A percentile compares a stretch with the other conserved stretches of the same genome.
phyloP scores from a whole-genome alignment of 1,140 invertebrate genomes.

The Bombus breviceps region DNA sequence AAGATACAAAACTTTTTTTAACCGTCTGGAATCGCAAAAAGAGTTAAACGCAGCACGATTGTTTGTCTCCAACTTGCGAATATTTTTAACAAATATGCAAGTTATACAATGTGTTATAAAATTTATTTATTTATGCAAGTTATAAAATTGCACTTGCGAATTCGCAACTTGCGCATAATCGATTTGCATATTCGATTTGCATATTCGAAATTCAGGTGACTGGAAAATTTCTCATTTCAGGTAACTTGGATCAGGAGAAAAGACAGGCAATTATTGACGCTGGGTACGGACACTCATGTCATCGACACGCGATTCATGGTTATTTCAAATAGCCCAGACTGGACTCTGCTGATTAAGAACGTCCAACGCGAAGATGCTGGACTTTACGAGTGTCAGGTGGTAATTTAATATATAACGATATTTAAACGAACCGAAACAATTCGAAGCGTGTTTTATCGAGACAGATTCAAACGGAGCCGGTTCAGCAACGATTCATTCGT shows the following conservation, averaged over 20 bases:
- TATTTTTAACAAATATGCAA: not conserved
- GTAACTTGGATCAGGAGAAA: constrained; percentile 88
- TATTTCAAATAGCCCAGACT: constrained; percentile 88
- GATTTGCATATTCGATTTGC: not conserved
- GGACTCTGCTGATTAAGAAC: constrained; percentile 88
- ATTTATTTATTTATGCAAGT: too few species aligned
- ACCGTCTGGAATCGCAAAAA: not conserved
- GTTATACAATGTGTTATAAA: too few species aligned
- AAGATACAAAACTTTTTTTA: not conserved
- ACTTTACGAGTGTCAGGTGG: constrained; percentile 92
- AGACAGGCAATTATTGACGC: constrained; percentile 89
- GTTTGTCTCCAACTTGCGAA: not conserved
- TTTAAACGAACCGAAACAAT: not conserved
- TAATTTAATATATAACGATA: constrained; percentile 66
- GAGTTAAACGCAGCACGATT: not conserved
- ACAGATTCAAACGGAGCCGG: constrained; percentile 70
- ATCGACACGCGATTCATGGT: constrained; percentile 90
- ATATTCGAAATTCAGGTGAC: not conserved
- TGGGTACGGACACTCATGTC: constrained; percentile 88
- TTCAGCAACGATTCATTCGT: constrained; percentile 74
- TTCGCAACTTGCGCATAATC: not conserved
- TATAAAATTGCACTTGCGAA: not conserved
- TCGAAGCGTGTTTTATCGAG: not conserved
- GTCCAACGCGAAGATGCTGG: constrained; percentile 89
- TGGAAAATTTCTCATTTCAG: constrained; percentile 77